Conservation (phyloP, 1,140 invertebrate species). For the Mizuhopecten yessoensis region DNA sequence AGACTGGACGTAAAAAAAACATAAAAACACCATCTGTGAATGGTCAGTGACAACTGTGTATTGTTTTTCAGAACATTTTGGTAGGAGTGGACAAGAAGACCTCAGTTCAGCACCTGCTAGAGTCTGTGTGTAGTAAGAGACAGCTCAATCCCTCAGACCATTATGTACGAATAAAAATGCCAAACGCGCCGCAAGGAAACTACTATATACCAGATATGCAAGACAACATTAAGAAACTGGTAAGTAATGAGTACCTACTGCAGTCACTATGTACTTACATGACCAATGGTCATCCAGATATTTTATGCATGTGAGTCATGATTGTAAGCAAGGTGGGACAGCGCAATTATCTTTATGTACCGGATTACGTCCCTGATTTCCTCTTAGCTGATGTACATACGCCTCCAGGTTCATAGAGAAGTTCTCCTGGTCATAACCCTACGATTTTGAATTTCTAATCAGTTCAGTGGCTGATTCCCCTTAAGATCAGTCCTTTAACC, state of each 20-base stretch:
- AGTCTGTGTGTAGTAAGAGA: conserved; percentile 94
- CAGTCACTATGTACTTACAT: conserved; percentile 22
- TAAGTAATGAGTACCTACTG: conserved; percentile 86
- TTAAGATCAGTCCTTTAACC: neutral
- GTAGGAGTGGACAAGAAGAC: conserved; percentile 92
- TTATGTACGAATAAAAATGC: conserved; percentile 97
- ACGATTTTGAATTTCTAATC: conserved; percentile 23
- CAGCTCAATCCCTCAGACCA: conserved; percentile 96
- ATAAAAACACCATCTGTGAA: conserved; percentile 26
- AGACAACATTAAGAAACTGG: conserved; percentile 97
- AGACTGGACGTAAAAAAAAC: neutral
- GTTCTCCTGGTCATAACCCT: neutral
- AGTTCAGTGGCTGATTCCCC: neutral
- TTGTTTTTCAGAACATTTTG: conserved; percentile 83
- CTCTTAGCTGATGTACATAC: neutral
- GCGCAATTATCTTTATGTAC: neutral
- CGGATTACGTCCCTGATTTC: neutral
- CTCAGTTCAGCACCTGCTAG: conserved; percentile 97
- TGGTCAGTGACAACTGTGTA: conserved; percentile 56
- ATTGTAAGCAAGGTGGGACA: neutral
- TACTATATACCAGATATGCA: conserved; percentile 92
- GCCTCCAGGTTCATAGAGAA: neutral
- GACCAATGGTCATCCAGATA: neutral
- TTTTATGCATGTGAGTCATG: conserved; percentile 41
- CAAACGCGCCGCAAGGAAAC: conserved; percentile 72